phyloP scores from a whole-genome alignment of 2,797 vertebrate genomes.

The Zonotrichia albicollis region DNA sequence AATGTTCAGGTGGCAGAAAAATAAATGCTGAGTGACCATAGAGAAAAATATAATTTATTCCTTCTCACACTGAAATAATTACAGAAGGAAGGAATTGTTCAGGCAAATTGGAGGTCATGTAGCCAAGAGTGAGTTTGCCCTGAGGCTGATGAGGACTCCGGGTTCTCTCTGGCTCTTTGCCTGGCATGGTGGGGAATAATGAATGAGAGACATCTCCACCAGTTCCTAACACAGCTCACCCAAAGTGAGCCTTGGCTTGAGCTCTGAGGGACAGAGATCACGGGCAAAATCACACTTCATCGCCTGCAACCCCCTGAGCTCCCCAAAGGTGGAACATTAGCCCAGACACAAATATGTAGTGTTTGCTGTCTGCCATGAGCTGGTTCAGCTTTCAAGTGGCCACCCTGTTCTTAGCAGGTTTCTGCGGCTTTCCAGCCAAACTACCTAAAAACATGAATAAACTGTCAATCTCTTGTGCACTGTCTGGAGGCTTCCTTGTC shows the following conservation, averaged over 20 bases:
- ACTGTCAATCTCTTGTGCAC: background rate
- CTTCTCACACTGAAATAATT: background rate
- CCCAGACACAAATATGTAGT: background rate
- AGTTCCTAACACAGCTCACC: background rate
- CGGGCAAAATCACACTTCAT: accelerated
- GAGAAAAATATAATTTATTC: background rate
- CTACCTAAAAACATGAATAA: background rate
- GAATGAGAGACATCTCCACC: background rate
- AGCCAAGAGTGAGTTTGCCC: background rate
- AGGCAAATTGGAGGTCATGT: background rate
- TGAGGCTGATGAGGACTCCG: background rate
- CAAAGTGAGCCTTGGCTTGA: background rate
- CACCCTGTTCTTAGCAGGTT: background rate
- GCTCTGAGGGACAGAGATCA: background rate
- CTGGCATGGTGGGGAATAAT: accelerated
- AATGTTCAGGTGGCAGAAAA: background rate
- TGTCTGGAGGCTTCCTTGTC: background rate
- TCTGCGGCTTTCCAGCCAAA: background rate
- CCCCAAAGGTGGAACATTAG: background rate
- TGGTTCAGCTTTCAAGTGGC: background rate
- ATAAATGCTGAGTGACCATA: background rate
- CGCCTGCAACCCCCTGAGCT: background rate
- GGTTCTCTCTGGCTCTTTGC: background rate
- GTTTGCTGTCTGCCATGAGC: background rate
- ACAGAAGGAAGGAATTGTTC: background rate